Evolutionary conservation across 2,888 invertebrate species (phyloP).

Genomic region (Herminia tarsipennalis): DNA sequence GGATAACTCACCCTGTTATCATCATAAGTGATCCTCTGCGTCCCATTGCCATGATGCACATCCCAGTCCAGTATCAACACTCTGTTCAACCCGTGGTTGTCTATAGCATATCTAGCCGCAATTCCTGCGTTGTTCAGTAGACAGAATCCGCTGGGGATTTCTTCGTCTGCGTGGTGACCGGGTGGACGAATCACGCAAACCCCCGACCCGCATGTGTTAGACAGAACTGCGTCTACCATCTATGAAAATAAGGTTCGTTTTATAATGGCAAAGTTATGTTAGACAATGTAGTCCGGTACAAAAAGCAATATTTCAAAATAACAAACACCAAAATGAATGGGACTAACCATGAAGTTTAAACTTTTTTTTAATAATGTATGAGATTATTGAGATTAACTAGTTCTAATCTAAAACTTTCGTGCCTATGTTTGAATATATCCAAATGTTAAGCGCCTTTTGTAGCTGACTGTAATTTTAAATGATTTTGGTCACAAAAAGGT

Average conservation of each 20-base stretch:
- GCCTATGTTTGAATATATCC: no score
- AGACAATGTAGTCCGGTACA: neutral
- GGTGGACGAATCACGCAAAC: conserved; percentile 95
- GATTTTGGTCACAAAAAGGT: no score
- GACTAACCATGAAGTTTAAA: no score
- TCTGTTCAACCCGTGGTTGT: conserved; percentile 85
- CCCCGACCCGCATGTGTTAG: conserved; percentile 87
- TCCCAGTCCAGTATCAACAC: conserved; percentile 96
- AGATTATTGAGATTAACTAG: no score
- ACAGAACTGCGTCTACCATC: conserved; percentile 89
- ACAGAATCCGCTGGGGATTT: conserved; percentile 94
- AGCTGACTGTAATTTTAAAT: no score
- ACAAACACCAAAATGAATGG: no score
- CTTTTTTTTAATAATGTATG: no score
- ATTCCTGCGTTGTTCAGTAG: conserved; percentile 94
- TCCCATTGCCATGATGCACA: conserved; percentile 98
- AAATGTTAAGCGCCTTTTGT: no score
- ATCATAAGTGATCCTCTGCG: conserved; percentile 91
- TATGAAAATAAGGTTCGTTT: conserved; percentile 30
- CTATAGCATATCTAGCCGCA: conserved; percentile 91
- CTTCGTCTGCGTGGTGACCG: conserved; percentile 94
- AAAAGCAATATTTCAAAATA: neutral
- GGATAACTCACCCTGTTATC: conserved; percentile 79
- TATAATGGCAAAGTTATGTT: neutral
- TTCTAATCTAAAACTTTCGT: no score